Conservation (phyloP, 2,888 invertebrate species). For the Taphrorychus bicolor region DNA sequence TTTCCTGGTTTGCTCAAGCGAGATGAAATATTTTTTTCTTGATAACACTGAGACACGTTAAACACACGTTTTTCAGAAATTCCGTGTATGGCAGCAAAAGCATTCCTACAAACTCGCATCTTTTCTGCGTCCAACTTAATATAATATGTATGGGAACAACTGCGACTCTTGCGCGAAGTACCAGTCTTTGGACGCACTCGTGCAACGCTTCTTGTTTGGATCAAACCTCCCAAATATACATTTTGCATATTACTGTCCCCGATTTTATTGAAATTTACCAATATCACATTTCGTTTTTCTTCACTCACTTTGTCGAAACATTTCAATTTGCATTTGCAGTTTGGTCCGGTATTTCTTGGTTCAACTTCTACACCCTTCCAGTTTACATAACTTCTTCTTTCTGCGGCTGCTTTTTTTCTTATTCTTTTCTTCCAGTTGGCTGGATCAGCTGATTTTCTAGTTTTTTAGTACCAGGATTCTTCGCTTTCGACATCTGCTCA, state of each 20-base stretch:
- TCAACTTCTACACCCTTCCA: constrained; percentile 22
- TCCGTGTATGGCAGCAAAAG: constrained; percentile 17
- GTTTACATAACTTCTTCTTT: constrained; percentile 16
- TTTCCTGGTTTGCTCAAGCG: constrained; percentile 5
- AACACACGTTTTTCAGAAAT: constrained; percentile 18
- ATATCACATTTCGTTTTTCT: not conserved
- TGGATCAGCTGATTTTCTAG: constrained; percentile 15
- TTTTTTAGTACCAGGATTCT: not conserved
- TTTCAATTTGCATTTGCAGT: constrained; percentile 20
- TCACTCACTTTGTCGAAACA: constrained; percentile 25
- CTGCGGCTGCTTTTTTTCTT: constrained; percentile 17
- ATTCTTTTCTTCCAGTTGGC: constrained; percentile 17
- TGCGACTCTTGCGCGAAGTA: constrained; percentile 5
- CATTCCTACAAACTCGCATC: constrained; percentile 18
- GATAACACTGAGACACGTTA: constrained; percentile 12
- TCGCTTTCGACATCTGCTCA: not conserved
- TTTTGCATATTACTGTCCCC: constrained; percentile 21
- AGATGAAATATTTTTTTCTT: constrained; percentile 4
- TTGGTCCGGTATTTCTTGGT: constrained; percentile 15
- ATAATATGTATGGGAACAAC: constrained; percentile 21
- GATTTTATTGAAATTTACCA: constrained; percentile 10
- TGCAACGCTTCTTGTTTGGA: constrained; percentile 7
- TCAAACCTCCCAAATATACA: constrained; percentile 25
- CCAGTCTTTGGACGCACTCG: constrained; percentile 9
- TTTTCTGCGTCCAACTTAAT: constrained; percentile 13